Evolutionary conservation across 2,113 vertebrate genomes (phyloP), one percentile per base, ranked within the genome.

Genomic region (Lethenteron reissneri): DNA sequence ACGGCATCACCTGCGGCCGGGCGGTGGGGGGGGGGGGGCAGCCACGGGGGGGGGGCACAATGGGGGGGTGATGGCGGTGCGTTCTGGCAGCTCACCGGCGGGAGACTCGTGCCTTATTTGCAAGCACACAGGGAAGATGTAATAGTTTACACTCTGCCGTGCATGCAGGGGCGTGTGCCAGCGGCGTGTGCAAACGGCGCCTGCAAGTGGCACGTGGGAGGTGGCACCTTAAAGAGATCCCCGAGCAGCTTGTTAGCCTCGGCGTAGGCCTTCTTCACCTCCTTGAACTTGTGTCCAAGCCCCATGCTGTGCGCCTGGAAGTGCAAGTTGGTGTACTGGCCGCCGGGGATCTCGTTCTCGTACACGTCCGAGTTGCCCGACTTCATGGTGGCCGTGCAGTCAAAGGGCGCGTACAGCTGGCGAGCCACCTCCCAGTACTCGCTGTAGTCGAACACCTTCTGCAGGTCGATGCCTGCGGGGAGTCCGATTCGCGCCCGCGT

Each of bases 271-370:
- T 87, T 97, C 81, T 96, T 96, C 77, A 97, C 89, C 76, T 90
- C 84, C 77, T 97, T 97, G 81, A 97, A 97, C 81, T 92, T 95
- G 80, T 92, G 84, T 15, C 90, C 91, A 10, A 97, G 85, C 56
- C 92, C 92, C 91, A 97, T 97, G 78, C 89, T 91, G 79, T 97
- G 88, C 57, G 91, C 91, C 84, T 97, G 92, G 83, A 97, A 97
- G 82, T 97, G 92, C n/a, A 97, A 87, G 84, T 97, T 97, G 78
- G 92, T 95, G 80, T 97, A 97, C 76, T 97, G 92, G 6, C 92
- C 92, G 1, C 92, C 92, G 0, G 92, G 92, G 75, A 97, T 97
- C 83, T 97, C 92, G n/a, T 96, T 97, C 83, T 96, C 89, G 10
- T 95, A 97, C 21, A 97, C 89, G 1, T 97, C 92, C 0, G 92